phyloP scores from a whole-genome alignment of 1,140 invertebrate genomes.

The Polypedilum vanderplanki region DNA sequence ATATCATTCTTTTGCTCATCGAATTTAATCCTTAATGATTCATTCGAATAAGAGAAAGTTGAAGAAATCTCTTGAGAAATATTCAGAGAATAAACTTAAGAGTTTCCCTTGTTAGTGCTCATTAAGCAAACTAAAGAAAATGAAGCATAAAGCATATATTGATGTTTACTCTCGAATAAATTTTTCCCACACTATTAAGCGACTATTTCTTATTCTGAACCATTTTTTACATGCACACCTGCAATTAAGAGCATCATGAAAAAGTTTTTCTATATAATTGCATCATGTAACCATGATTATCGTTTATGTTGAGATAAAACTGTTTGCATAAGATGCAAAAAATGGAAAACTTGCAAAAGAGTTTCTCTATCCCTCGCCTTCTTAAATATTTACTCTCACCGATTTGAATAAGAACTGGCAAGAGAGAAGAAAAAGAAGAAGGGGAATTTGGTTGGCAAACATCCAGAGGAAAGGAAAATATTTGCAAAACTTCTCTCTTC shows the following conservation, averaged over 20 bases:
- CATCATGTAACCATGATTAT: constrained; percentile 5
- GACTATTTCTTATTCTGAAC: not conserved
- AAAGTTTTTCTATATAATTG: constrained; percentile 8
- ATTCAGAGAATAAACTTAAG: not conserved
- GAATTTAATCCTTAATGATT: no score
- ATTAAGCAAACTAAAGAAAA: not conserved
- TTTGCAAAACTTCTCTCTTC: not conserved
- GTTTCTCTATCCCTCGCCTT: not conserved
- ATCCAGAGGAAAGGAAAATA: not conserved
- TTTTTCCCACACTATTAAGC: not conserved
- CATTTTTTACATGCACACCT: not conserved
- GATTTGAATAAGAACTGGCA: not conserved
- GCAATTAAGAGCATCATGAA: not conserved
- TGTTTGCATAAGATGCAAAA: constrained; percentile 7
- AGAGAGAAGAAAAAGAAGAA: not conserved
- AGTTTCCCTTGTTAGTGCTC: not conserved
- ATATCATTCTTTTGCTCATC: no score
- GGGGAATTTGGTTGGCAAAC: not conserved
- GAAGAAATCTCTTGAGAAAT: no score
- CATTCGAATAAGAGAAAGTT: no score
- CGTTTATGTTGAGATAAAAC: constrained; percentile 13
- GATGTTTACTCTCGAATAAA: not conserved
- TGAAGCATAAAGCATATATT: not conserved
- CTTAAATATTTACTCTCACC: constrained; percentile 18
- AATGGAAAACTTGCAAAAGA: not conserved